Base-by-base conservation (phyloP, 92 coral and sea anemone genomes). In the Zoanthus sansibaricus region DNA sequence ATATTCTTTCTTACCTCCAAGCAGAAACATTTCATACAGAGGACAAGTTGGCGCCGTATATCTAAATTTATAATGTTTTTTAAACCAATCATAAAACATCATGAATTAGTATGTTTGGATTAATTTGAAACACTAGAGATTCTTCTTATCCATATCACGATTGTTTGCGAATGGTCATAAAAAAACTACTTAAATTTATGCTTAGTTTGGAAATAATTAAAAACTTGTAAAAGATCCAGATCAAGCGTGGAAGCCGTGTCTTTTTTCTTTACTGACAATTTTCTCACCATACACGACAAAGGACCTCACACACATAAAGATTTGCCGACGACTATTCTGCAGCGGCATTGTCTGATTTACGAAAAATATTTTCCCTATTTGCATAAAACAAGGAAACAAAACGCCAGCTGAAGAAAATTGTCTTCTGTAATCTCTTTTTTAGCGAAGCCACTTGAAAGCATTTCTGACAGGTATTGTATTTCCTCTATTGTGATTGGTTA, bases 401-500 rank as follows among this genome's bases (percentile, higher is more conserved):
- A 30, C 21, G 68, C 68, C 82, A 76, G 82, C 67, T 76, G 82
- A 76, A 55, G 42, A 62, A 20, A 48, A 16, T 49, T 44, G 72
- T 79, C 49, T 37, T 37, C 71, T 42, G 33, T 45, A 61, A 25
- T 25, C 25, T 21, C 6, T 62, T 9, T 64, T 47, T 80, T 62
- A 16, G 15, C 18, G 49, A 66, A 80, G 75, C 85, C 85, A 80
- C 85, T 80, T 80, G 85, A 80, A 80, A 66, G 85, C 85, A 46
- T 20, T 7, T 59, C 76, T 94, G 92, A 79, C 88, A 76, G 86
- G 87, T 56, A 86, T 89, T 89, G 92, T 88, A 44, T 18, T 87
- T 83, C 30, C 48, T 31, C 87, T 49, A 30, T 69, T 87, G 74
- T 91, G 96, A 93, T 95, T 94, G 98, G 98, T 56, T 72, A 51